Percentiles rank a stretch among this genome's conserved stretches.
phyloP scores from a whole-genome alignment of 2,797 vertebrate genomes.

The Cryptoprocta ferox region DNA sequence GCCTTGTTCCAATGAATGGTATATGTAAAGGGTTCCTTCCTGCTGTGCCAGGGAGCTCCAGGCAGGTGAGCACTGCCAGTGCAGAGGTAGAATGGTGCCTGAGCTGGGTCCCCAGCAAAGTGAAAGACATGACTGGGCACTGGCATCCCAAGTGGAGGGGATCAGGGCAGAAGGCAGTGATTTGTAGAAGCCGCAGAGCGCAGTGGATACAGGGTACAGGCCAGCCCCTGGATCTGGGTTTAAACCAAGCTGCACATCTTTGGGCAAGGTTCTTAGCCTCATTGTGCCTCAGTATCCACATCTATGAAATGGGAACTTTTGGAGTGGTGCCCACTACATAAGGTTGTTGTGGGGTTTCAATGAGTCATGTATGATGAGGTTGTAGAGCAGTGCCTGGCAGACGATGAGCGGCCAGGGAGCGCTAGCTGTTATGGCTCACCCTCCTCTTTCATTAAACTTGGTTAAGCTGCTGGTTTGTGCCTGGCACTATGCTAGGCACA shows the following conservation, averaged over 20 bases:
- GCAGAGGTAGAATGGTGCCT: not conserved
- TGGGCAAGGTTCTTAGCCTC: not conserved
- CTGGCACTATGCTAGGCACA: not conserved
- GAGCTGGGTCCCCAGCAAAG: not conserved
- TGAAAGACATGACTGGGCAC: too few species aligned
- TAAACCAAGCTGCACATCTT: not conserved
- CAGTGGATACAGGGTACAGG: rapidly evolving
- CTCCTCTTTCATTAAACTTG: not conserved
- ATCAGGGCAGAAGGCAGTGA: not conserved
- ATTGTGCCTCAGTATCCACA: not conserved
- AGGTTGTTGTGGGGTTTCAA: not conserved
- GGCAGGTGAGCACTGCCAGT: not conserved
- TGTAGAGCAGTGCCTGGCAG: not conserved
- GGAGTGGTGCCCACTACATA: not conserved
- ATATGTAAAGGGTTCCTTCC: rapidly evolving
- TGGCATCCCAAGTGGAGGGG: too few species aligned
- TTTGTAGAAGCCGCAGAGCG: not conserved
- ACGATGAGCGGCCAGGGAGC: not conserved
- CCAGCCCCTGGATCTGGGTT: not conserved
- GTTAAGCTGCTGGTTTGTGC: not conserved
- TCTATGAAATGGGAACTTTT: not conserved
- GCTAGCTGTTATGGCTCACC: not conserved
- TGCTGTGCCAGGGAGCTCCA: not conserved
- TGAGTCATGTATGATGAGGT: not conserved
- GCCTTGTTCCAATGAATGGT: not conserved